Evolutionary conservation across 2,113 vertebrate genomes (phyloP), one percentile per base, ranked within the genome.

Genomic region (Mastomys coucha): DNA sequence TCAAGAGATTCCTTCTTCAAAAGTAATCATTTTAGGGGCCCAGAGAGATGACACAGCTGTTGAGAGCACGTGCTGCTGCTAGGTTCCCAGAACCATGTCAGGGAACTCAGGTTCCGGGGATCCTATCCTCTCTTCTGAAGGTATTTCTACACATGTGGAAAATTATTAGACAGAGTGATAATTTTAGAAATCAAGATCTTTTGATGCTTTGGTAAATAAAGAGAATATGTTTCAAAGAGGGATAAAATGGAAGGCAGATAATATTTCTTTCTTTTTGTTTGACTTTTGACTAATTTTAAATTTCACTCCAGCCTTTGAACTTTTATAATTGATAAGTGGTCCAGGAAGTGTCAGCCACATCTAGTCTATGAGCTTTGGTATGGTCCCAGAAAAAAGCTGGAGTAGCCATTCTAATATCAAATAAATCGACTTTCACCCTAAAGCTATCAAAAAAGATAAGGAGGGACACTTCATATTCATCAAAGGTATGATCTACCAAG

Each of bases 171-270:
- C 8, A 86, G 1, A 49, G 42, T 36, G 49, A 67, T 49, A 69
- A 95, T 84, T 76, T 81, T 89, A 88, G 56, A 91, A 89, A 96
- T 70, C 86, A 88, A 94, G 2, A 7, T 86, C 31, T 93, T 69
- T 91, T 91, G 24, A 28, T 65, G 45, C 39, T 70, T 95, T 56
- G 4, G 13, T 85, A 19, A 91, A 80, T 89, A 88, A 84, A 87
- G 39, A 91, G 39, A 94, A 91, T 70, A 56, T 7, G 39, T 31
- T 72, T 87, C 28, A 56, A 65, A 85, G 31, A 5, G 91, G 31
- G 42, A 4, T 86, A 26, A 90, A 65, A 56, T 89, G 12, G 9
- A 97, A 36, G 31, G 60, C 26, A 84, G 3, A 93, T 1, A 63
- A 33, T 1, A 28, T 39, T 85, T 84, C 2, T 76, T 80, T 76